Conservation (phyloP, 2,888 invertebrate genomes). For the Orchestes rusci region DNA sequence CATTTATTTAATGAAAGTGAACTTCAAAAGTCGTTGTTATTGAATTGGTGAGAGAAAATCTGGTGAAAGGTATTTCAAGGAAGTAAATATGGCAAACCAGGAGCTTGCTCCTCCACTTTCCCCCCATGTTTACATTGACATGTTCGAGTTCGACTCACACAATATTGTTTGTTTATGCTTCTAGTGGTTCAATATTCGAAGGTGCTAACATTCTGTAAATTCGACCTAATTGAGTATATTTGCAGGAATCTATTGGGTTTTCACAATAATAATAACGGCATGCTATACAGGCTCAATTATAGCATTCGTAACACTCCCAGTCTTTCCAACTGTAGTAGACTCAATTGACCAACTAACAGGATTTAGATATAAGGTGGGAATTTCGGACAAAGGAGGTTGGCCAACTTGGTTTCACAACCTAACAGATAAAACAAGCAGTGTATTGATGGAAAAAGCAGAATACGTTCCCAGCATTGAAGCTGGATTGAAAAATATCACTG, state of each 20-base stretch:
- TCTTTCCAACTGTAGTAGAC: constrained; percentile 68
- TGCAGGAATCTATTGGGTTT: constrained; percentile 73
- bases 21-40: too few relatives aligned
- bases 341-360: constrained; percentile 57
- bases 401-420: constrained; percentile 65
- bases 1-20: too few relatives aligned
- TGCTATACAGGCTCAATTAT: constrained; percentile 81
- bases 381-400: constrained; percentile 67
- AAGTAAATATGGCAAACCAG: too few relatives aligned
- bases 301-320: constrained; percentile 73
- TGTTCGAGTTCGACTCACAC: too few relatives aligned
- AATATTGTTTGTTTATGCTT: too few relatives aligned
- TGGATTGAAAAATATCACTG: constrained; percentile 66
- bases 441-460: constrained; percentile 59
- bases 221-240: too few relatives aligned
- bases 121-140: too few relatives aligned
- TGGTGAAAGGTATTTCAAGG: too few relatives aligned
- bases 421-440: constrained; percentile 54
- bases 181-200: too few relatives aligned
- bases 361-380: constrained; percentile 64
- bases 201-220: too few relatives aligned
- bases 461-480: constrained; percentile 57
- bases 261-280: constrained; percentile 76
- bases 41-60: too few relatives aligned
- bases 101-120: too few relatives aligned